A percentile compares a stretch with the other conserved stretches of the same genome.
phyloP scores from a whole-genome alignment of 2,797 vertebrate genomes.

The Galago senegalensis region DNA sequence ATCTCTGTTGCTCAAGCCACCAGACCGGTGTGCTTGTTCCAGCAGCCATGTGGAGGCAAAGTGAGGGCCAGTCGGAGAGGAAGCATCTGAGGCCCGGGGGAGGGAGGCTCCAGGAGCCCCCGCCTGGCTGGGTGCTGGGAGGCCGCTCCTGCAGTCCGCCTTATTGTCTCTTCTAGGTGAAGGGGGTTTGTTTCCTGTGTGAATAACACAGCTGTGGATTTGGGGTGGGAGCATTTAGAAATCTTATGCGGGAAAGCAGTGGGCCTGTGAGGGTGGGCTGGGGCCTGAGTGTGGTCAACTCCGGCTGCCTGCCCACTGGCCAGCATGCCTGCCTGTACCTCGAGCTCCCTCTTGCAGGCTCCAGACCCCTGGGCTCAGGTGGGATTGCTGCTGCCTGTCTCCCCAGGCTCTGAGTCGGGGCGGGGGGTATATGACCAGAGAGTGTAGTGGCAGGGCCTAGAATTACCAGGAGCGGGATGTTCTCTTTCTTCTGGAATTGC shows the following conservation, averaged over 20 bases:
- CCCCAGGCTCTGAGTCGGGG: neutral
- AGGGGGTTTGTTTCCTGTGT: neutral
- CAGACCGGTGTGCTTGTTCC: too few species aligned
- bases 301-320: neutral
- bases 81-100: rapidly evolving
- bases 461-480: too few species aligned
- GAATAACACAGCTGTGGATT: neutral
- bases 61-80: rapidly evolving
- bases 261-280: neutral
- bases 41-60: neutral
- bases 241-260: rapidly evolving
- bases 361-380: neutral
- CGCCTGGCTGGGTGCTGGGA: neutral
- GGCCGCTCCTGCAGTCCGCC: neutral
- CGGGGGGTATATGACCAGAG: rapidly evolving
- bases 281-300: neutral
- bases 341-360: neutral
- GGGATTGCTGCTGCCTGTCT: rapidly evolving
- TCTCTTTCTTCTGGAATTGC: neutral
- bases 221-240: neutral
- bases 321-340: neutral
- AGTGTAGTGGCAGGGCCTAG: rapidly evolving
- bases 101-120: rapidly evolving
- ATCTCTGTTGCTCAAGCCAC: neutral
- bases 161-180: neutral